Evolutionary conservation across 2,888 invertebrate species (phyloP), one percentile per base, ranked within the genome.

Genomic region (Lasiommata megera): DNA sequence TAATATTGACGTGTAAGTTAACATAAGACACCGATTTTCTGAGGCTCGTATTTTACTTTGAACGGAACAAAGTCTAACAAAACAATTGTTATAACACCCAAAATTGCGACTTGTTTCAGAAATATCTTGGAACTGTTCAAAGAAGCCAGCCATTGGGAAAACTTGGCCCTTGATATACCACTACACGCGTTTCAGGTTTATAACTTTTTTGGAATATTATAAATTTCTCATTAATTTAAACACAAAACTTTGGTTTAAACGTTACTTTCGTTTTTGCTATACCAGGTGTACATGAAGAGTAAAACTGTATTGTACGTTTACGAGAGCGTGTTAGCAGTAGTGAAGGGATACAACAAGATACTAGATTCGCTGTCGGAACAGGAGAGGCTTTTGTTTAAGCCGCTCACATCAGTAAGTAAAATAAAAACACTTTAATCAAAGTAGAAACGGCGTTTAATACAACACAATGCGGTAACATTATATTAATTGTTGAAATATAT

Each of bases 281-380:
- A 46, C 48, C 80, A 93, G 75, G 89, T 96, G 0, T 94, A 93
- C 72, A 76, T 82, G 61, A 94, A 93, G 67, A 91, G 92, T 63
- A 91, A 92, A 18, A 91, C 82, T 0, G 76, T 94, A 6, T 90
- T 90, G 59, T 93, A 93, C 59, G 92, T 95, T 0, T 94, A 93
- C 66, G 94, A 95, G 67, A 94, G 93, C 67, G 94, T 96, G 0
- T 69, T 95, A 18, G 92, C 93, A 0, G 94, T 96, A 0, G 94
- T 95, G 0, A 88, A 94, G 44, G 94, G 95, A 29, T 96, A 96
- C 78, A 96, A 96, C 79, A 93, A 94, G 72, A 96, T 97, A 43
- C 80, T 97, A 41, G 92, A 92, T 66, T 94, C 95, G 0, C 80
- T 98, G 6, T 95, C 96, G 0, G 92, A 92, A 1, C 94, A 95